These are phyloP conservation scores for Hypena proboscidalis DNA, from an alignment of 2,888 invertebrate species.

Conservation along the genomic window DNA sequence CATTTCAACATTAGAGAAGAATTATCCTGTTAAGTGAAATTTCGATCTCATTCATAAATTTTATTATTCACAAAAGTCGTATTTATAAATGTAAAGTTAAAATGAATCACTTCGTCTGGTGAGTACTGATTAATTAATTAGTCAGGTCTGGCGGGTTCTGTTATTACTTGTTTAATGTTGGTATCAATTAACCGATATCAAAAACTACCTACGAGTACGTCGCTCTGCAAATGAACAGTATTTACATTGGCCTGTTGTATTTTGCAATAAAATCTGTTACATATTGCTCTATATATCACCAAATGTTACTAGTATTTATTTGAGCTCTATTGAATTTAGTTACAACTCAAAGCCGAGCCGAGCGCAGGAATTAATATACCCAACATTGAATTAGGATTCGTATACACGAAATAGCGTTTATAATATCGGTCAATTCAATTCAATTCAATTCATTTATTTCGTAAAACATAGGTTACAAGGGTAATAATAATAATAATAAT, in stretches of 20 bases:
- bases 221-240: constrained; percentile 18
- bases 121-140: constrained; percentile 50
- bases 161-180: constrained; percentile 44
- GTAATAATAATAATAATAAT: too few relatives aligned
- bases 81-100: constrained; percentile 33
- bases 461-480: too few relatives aligned
- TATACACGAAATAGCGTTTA: too few relatives aligned
- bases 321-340: neutral
- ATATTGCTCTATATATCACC: too few relatives aligned
- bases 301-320: too few relatives aligned
- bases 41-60: constrained; percentile 36
- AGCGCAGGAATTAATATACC: too few relatives aligned
- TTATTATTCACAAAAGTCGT: constrained; percentile 34
- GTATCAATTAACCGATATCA: constrained; percentile 32
- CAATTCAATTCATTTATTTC: too few relatives aligned
- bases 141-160: constrained; percentile 29
- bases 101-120: constrained; percentile 39
- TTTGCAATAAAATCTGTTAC: too few relatives aligned
- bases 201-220: constrained; percentile 18
- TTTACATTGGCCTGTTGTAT: constrained; percentile 19
- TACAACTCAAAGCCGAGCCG: too few relatives aligned
- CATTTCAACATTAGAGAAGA: constrained; percentile 24
- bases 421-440: too few relatives aligned
- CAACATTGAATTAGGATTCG: too few relatives aligned
- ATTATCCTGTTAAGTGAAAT: constrained; percentile 25